These are phyloP conservation scores for Propithecus coquereli DNA, from an alignment of 2,113 vertebrate genomes.

Conservation along the genomic window DNA sequence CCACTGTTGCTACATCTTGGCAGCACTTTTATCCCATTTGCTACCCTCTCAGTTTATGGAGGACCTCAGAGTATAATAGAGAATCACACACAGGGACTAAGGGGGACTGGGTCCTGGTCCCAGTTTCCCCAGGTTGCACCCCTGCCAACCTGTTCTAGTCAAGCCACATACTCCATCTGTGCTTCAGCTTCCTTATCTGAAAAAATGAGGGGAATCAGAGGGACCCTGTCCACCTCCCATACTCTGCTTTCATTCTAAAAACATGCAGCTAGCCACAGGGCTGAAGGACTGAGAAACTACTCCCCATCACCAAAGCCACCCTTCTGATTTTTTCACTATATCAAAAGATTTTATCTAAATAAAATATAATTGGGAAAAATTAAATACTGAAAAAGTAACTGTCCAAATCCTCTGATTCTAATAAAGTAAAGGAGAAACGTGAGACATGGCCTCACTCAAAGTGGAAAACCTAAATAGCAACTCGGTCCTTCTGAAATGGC, in stretches of 20 bases:
- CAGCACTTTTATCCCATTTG: background rate
- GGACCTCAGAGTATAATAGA: background rate
- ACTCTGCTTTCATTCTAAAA: background rate
- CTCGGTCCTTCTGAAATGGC: background rate
- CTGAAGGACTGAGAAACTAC: background rate
- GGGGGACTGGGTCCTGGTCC: too few relatives aligned
- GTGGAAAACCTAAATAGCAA: background rate
- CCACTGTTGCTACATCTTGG: background rate
- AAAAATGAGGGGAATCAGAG: background rate
- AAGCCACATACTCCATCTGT: background rate
- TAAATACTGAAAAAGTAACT: background rate
- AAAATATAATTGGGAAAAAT: background rate
- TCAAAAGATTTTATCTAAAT: background rate
- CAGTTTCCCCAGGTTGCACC: background rate
- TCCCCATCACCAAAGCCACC: background rate
- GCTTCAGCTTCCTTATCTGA: background rate
- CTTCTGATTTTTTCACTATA: background rate
- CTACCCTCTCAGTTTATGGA: background rate
- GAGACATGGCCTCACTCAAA: background rate
- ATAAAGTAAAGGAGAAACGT: background rate
- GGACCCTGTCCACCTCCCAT: background rate
- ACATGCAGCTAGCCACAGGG: background rate
- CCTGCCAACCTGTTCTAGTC: background rate
- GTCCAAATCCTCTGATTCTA: background rate
- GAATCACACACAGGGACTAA: background rate